A percentile compares a stretch with the other conserved stretches of the same genome.
These are phyloP conservation scores for Sepioteuthis lessoniana DNA, from an alignment of 2,888 invertebrate genomes.

Conservation along the genomic window DNA sequence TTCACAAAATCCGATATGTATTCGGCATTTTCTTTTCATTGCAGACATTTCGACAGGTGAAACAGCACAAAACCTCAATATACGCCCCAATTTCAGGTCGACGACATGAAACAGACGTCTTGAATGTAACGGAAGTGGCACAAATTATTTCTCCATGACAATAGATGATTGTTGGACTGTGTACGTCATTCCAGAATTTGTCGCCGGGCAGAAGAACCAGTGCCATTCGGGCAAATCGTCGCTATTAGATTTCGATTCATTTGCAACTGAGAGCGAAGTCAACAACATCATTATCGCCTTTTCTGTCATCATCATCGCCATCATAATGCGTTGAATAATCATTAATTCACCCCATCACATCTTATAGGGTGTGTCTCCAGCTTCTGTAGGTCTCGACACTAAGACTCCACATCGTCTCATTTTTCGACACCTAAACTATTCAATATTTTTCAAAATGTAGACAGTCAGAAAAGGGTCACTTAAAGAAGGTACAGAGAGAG, in stretches of 20 bases:
- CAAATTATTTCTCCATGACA: background rate
- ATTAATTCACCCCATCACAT: background rate
- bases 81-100: background rate
- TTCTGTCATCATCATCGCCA: background rate
- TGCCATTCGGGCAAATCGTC: background rate
- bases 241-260: background rate
- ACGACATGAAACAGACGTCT: background rate
- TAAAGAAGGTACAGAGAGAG: background rate
- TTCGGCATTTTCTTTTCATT: background rate
- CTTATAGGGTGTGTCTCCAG: background rate
- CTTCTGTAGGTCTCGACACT: background rate
- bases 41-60: slow-evolving; percentile 7
- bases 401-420: background rate
- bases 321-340: background rate
- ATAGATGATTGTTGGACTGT: background rate
- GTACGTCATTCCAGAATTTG: background rate
- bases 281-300: background rate
- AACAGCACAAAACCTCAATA: background rate
- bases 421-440: background rate
- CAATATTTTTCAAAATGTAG: background rate
- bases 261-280: background rate
- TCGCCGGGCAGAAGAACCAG: background rate
- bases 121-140: background rate
- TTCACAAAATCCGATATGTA: background rate
- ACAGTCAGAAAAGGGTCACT: background rate